phyloP scores from a whole-genome alignment of 2,797 vertebrate genomes.

The Alauda arvensis region DNA sequence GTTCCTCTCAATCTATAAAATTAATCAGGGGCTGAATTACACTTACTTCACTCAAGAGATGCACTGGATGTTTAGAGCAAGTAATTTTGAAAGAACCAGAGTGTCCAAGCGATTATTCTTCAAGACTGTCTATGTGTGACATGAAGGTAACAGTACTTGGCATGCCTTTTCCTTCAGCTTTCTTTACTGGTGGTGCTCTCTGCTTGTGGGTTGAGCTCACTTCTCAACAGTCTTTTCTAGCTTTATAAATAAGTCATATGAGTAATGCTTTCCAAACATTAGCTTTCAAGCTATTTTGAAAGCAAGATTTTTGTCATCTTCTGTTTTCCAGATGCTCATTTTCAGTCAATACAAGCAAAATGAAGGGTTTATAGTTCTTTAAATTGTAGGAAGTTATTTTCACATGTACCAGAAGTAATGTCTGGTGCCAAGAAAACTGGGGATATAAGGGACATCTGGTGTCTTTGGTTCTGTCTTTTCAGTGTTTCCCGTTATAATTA shows the following conservation, averaged over 20 bases:
- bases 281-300: neutral
- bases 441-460: neutral
- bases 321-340: neutral
- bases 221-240: neutral
- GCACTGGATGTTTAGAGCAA: neutral
- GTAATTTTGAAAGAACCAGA: neutral
- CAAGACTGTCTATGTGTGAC: neutral
- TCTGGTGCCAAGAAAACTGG: neutral
- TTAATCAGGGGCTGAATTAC: neutral
- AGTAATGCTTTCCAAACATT: neutral
- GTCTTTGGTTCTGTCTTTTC: neutral
- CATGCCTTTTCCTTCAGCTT: neutral
- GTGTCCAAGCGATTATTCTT: neutral
- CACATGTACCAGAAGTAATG: neutral
- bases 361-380: neutral
- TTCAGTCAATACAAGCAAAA: neutral
- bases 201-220: fast-evolving
- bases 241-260: neutral
- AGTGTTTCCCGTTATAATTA: neutral
- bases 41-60: neutral
- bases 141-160: neutral
- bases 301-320: neutral
- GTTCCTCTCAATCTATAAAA: neutral
- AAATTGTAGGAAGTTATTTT: neutral
- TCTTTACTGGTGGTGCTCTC: neutral